These are phyloP conservation scores for Falco concolor DNA, from an alignment of 2,797 vertebrate species.

Conservation along the genomic window DNA sequence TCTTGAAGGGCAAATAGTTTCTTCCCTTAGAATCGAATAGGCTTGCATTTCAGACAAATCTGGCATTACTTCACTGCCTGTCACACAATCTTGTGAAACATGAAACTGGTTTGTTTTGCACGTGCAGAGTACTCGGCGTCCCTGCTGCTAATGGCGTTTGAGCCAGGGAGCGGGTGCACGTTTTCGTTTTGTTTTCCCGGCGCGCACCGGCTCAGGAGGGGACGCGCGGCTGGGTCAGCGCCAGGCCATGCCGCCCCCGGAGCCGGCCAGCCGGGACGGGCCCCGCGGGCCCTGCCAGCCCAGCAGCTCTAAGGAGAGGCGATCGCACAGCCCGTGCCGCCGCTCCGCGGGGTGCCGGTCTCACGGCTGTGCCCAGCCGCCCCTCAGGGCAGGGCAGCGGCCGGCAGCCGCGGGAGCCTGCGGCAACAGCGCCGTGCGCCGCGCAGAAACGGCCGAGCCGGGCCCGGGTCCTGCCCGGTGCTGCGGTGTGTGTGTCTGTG, in stretches of 20 bases:
- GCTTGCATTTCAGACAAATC: neutral
- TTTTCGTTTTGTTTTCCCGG: no score
- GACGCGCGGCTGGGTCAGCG: neutral
- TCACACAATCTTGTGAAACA: neutral
- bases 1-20: neutral
- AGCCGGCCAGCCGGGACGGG: no score
- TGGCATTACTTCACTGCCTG: neutral
- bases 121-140: fast-evolving
- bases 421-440: no score
- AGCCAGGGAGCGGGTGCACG: fast-evolving
- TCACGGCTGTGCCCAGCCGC: fast-evolving
- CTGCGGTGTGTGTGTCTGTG: neutral
- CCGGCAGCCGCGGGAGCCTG: neutral
- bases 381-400: neutral
- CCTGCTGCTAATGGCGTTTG: fast-evolving
- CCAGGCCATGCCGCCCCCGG: fast-evolving
- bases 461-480: no score
- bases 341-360: no score
- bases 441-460: no score
- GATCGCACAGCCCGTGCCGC: no score
- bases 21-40: neutral
- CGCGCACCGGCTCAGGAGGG: no score
- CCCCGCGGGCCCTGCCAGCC: no score
- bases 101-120: neutral
- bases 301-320: no score